Percentiles rank a stretch among this genome's conserved stretches.
Evolutionary conservation across 1,140 invertebrate genomes (phyloP).

Genomic region (Cherax destructor): DNA sequence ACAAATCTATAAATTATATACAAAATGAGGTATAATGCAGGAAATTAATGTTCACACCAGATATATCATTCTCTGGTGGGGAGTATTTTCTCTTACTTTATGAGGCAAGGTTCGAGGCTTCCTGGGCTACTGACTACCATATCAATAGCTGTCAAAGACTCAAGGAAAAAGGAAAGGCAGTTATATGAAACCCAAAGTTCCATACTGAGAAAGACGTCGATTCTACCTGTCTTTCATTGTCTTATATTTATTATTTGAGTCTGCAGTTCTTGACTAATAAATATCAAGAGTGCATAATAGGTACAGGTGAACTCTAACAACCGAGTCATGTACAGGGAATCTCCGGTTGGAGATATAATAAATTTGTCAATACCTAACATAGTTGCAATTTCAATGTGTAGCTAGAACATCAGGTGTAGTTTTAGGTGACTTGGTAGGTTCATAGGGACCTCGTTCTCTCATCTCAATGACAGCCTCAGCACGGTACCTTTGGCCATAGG

Average conservation of each 20-base stretch:
- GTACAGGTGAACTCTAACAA: background rate
- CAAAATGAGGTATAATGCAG: constrained; percentile 8
- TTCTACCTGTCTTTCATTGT: background rate
- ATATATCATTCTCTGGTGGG: background rate
- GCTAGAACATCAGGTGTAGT: constrained; percentile 92
- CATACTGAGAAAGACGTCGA: background rate
- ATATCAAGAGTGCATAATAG: background rate
- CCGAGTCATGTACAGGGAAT: background rate
- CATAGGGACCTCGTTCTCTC: constrained; percentile 74
- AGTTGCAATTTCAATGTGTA: constrained; percentile 81
- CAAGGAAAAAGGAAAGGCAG: background rate
- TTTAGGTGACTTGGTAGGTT: constrained; percentile 79
- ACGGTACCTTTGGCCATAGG: constrained; percentile 73
- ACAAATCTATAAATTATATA: background rate
- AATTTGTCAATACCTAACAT: background rate
- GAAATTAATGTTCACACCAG: background rate
- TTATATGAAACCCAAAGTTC: background rate
- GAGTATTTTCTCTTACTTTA: constrained; percentile 2
- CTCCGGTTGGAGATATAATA: background rate
- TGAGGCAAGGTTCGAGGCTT: background rate
- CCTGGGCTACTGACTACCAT: background rate
- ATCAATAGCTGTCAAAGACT: background rate
- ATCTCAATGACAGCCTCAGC: constrained; percentile 83
- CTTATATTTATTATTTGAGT: background rate
- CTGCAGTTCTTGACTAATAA: background rate